Base-by-base conservation (phyloP, 2,888 invertebrate genomes). In the Pandemis corylana region DNA sequence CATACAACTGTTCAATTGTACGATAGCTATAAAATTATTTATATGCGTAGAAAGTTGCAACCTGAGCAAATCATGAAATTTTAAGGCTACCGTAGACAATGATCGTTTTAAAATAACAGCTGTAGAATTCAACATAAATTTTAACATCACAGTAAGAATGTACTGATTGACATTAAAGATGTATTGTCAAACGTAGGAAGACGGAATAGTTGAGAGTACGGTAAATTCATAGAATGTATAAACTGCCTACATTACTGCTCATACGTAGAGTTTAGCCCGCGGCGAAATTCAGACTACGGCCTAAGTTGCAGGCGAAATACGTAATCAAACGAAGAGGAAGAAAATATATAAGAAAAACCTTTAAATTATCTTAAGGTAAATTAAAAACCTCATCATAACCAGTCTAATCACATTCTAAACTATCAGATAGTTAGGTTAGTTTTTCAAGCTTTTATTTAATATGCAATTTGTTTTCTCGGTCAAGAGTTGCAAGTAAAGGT, bases 131-230 rank as follows among this genome's bases (percentile, higher is more conserved):
- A 64, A 65, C 49, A 28, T 65, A 28, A 65, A 65, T 28, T 49
- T 49, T 41, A 49, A 49, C 65, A 65, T 65, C 28, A 49, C 46
- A 49, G 46, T 46, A 49, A 65, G 7, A 49, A 49, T 65, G 65
- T 65, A 49, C 20, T 49, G 28, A 46, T 51, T 49, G 49, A n/a
- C 28, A 65, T 65, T 65, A 65, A 65, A 65, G 65, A 49, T 49
- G 65, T 49, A 49, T 65, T 65, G 49, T 65, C 49, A 49, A 12
- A 46, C 49, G 13, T 49, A 13, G 42, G 20, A 65, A 28, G 49
- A 46, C 46, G 61, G 61, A 41, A 13, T 28, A 13, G n/a, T 65
- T 28, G 65, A 49, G 59, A 49, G 36, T 28, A 65, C 49, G 65
- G 65, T 49, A 49, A 20, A 49, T 46, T 13, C 65, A 42, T 42